Conservation (phyloP, 2,888 invertebrate genomes). For the Idaea straminata region DNA sequence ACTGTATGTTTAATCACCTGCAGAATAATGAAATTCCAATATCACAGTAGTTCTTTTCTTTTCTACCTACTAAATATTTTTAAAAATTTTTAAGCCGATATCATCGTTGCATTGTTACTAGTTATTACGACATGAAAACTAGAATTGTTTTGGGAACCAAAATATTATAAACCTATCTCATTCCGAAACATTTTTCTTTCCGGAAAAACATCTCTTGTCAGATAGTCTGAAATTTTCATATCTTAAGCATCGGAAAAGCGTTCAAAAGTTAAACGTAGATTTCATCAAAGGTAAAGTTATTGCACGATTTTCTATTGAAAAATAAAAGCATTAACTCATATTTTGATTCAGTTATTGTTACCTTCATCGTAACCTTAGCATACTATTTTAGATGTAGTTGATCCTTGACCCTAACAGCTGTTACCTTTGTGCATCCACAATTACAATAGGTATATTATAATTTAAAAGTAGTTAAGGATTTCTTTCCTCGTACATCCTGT, state of each 20-base stretch:
- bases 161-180: too few species aligned
- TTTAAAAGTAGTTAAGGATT: constrained; percentile 40
- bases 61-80: not conserved
- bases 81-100: too few species aligned
- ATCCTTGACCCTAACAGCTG: constrained; percentile 29
- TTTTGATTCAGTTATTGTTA: constrained; percentile 3
- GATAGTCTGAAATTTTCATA: not conserved
- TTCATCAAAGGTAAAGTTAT: too few species aligned
- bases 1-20: constrained; percentile 31
- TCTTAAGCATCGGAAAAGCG: not conserved
- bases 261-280: not conserved
- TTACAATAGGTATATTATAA: constrained; percentile 32
- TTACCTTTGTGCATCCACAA: constrained; percentile 31
- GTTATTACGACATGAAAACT: too few species aligned
- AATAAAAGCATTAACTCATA: too few species aligned
- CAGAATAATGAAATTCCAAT: constrained; percentile 32
- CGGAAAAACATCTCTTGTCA: not conserved
- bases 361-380: constrained; percentile 16
- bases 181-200: too few species aligned
- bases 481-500: constrained; percentile 38
- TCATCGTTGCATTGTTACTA: too few species aligned
- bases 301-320: too few species aligned
- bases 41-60: constrained; percentile 9
- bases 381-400: constrained; percentile 13
- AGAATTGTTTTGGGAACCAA: too few species aligned